Percentiles rank a stretch among this genome's conserved stretches.
phyloP scores from a whole-genome alignment of 2,888 invertebrate species.

The Silvanus unidentatus region DNA sequence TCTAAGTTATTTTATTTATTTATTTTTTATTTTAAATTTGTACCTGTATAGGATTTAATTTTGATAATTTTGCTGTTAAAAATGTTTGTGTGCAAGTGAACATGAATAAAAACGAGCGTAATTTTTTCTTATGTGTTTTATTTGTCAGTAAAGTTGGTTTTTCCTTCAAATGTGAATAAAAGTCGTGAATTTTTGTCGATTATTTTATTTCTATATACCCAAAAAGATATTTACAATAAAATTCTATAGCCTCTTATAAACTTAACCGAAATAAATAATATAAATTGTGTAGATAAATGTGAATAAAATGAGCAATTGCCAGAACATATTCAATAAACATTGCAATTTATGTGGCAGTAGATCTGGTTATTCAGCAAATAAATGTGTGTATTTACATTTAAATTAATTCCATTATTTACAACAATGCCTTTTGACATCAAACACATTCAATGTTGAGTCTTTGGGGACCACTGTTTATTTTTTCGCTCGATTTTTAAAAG shows the following conservation, averaged over 20 bases:
- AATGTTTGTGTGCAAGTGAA: too few species aligned
- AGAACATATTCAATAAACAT: too few species aligned
- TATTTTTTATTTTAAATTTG: constrained; percentile 23
- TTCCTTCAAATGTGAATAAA: too few species aligned
- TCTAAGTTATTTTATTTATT: constrained; percentile 13
- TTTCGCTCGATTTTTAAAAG: too few species aligned
- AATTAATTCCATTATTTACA: too few species aligned
- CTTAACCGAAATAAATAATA: constrained; percentile 14
- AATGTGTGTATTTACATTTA: constrained; percentile 1
- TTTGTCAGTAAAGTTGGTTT: constrained; percentile 6
- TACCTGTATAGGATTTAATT: constrained; percentile 28
- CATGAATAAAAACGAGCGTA: too few species aligned
- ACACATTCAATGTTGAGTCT: too few species aligned
- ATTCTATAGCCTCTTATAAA: constrained; percentile 22
- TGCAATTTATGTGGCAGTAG: constrained; percentile 14
- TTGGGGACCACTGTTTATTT: too few species aligned
- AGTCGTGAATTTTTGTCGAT: neutral
- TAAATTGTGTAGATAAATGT: constrained; percentile 9
- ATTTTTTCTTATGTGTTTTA: constrained; percentile 3
- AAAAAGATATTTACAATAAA: constrained; percentile 25
- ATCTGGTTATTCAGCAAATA: constrained; percentile 12
- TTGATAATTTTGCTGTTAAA: too few species aligned
- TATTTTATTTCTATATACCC: constrained; percentile 20
- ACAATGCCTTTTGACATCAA: too few species aligned
- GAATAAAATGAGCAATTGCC: constrained; percentile 17